Evolutionary conservation across 35 echinoderm and acorn worm genomes (phyloP), one percentile per base, ranked within the genome.

Genomic region (Eucidaris tribuloides): DNA sequence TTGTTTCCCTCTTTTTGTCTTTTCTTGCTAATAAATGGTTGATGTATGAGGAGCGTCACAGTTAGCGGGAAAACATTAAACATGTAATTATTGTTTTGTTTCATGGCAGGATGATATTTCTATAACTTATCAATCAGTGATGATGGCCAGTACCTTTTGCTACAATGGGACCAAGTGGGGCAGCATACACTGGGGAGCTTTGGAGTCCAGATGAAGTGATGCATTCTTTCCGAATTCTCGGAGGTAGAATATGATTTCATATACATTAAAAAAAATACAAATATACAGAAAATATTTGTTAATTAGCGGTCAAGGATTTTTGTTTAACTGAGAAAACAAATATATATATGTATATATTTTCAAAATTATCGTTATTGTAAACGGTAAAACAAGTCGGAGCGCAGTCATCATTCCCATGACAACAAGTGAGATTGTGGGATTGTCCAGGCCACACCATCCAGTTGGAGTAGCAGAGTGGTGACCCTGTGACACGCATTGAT

Each of bases 181-280:
- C 91, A 24, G 87, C 90, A 0, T 82, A 91, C 42, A 63, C 93
- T 1, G 92, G 95, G 95, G 90, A 98, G 41, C 81, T 98, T n/a
- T n/a, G n/a, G 57, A 71, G 42, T 14, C 49, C 72, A 9, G 95
- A 93, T 55, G 94, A 97, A 34, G 40, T 77, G 6, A 84, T 92
- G 24, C 68, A 87, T 31, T 76, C 60, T 7, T 62, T 92, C 2
- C 83, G 71, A 42, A 59, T 61, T 35, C 78, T 62, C 28, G 33
- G 42, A 44, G 79, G 84, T 91, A 86, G 45, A 15, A 33, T 25
- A 55, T 61, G 6, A 76, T 55, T 76, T 78, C 31, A 18, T 22
- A 4, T 5, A 81, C 5, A 58, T 34, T 22, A 17, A 40, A 15
- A n/a, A 14, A 19, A n/a, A 15, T 83, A 37, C 11, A 28, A n/a